Percentiles rank a stretch among this genome's conserved stretches.
These are phyloP conservation scores for Callithrix jacchus DNA, from an alignment of 2,113 vertebrate genomes.

Conservation along the genomic window DNA sequence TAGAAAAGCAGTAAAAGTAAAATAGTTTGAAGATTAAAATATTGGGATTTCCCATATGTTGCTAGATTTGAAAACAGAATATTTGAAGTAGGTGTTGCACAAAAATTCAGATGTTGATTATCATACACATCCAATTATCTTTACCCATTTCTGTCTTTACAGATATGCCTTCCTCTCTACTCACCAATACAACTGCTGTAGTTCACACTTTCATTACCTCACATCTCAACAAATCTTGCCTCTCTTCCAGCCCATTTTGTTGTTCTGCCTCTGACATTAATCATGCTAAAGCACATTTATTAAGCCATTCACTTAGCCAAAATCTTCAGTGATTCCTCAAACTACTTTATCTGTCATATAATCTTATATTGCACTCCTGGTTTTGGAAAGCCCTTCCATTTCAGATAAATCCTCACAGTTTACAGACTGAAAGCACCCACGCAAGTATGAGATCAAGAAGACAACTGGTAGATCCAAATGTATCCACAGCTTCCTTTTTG, in stretches of 20 bases:
- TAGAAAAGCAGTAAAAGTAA: not conserved
- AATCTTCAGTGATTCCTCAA: not conserved
- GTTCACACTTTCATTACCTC: not conserved
- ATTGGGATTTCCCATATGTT: not conserved
- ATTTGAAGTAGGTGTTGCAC: not conserved
- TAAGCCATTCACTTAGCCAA: not conserved
- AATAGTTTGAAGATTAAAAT: conserved; percentile 15
- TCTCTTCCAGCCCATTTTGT: not conserved
- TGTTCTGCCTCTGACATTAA: not conserved
- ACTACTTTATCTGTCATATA: not conserved
- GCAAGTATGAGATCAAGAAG: not conserved
- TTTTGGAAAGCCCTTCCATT: not conserved
- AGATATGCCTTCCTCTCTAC: not conserved
- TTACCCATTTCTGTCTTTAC: not conserved
- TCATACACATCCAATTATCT: not conserved
- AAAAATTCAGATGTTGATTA: not conserved
- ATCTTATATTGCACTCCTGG: not conserved
- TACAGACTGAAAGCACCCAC: not conserved
- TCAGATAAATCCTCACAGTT: not conserved
- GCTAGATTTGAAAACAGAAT: not conserved
- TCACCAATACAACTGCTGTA: not conserved
- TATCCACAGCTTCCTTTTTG: not conserved
- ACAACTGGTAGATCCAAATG: not conserved
- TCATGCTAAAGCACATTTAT: not conserved
- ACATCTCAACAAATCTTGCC: not conserved